Base-by-base conservation (phyloP, 2,113 vertebrate species). In the Axis porcinus region DNA sequence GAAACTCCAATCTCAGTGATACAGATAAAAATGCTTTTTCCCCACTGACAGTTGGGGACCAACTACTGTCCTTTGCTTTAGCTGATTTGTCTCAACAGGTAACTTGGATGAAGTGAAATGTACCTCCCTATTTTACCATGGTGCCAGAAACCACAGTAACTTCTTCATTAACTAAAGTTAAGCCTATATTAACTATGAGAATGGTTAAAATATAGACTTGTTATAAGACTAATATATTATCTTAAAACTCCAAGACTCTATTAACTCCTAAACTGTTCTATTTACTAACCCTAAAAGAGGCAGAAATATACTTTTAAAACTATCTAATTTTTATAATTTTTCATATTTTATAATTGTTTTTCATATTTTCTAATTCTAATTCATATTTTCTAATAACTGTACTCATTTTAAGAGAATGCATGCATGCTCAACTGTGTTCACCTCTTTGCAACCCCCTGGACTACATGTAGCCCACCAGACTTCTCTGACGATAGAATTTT, bases 91-190 rank as follows among this genome's bases (percentile, higher is more conserved):
- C 57, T 78, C 52, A 57, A 74, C 6, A 58, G n/a, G 17, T 62
- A 91, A 85, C 58, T 33, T 30, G 30, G 50, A 86, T 21, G 57
- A 5, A 94, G 57, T 87, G 74, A 57, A 87, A 94, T 13, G 62
- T 43, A 85, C n/a, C 43, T 85, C 7, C 33, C 21, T 91, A 86
- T 86, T 89, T 86, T 54, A 81, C 21, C 40, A 88, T 15, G 5
- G 78, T 89, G 76, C 60, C 84, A 97, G 21, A 95, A 93, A 64
- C 40, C n/a, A 57, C 85, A 95, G 58, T 81, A 91, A 90, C 17
- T 74, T 84, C 84, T 87, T 92, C 89, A 96, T 33, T 55, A 78
- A 91, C 6, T 78, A 21, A 91, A 76, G 40, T 81, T 70, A 87
- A 83, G 30, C 2, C 43, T 92, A 81, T 43, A 50, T 70, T 83